Base-by-base conservation (phyloP, 2,797 vertebrate species). In the Rousettus madagascariensis region DNA sequence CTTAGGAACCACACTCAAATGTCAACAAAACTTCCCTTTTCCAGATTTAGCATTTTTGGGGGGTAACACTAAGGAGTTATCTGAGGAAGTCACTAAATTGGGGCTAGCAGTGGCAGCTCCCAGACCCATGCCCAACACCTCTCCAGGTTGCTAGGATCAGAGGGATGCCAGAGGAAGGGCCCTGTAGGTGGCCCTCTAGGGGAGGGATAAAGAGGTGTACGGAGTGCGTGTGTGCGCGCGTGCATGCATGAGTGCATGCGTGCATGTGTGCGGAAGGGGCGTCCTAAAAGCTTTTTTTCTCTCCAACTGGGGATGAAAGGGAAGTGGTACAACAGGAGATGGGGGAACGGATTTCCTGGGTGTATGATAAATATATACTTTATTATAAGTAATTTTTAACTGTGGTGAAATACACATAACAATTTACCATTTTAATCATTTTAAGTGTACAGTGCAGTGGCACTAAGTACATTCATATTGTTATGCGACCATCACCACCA, bases 381-480 rank as follows among this genome's bases (percentile, higher is more conserved):
- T 20, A 57, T 16, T 55, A 28, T 20, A 80, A 43, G 65, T 13
- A 30, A 5, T 28, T 61, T 61, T 61, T 61, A 28, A 43, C 8
- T 36, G 7, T 38, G 30, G 61, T 77, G 82, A 71, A 74, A 90
- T 41, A 71, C 3, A 28, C 30, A 59, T 33, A 49, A 4, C 49
- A 19, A 41, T 20, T 69, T 69, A 49, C 49, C 36, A 33, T 51
- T 15, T 36, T 12, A 26, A 57, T 22, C 49, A 78, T 53, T 53
- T 75, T 36, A 8, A 66, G 59, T n/a, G 2, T 8, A 51, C 38
- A 51, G 46, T 2, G 7, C 9, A 7, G 61, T 17, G 36, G 22
- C 10, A 8, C 5, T 20, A 46, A 68, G 55, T 1, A 4, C 3
- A 6, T 15, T n/a, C 30, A 16, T 11, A 0, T 0, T 4, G 28